Conservation (phyloP, 2,113 vertebrate species). For the Blennius ocellaris region DNA sequence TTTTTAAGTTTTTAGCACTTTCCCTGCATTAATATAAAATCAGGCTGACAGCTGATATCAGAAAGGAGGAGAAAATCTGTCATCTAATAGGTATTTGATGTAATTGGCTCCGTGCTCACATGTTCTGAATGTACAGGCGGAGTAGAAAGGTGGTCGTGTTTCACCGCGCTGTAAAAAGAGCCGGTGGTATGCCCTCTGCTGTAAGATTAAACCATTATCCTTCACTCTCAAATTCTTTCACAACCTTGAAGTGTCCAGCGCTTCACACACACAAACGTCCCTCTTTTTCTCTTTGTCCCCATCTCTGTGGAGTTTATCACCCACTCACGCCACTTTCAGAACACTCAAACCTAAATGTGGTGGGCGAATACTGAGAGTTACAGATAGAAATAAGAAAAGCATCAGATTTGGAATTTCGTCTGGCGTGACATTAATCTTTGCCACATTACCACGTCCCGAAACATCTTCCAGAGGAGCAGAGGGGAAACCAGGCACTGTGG, state of each 20-base stretch:
- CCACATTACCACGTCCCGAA: conserved; percentile 66
- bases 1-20: too few relatives aligned
- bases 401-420: conserved; percentile 50
- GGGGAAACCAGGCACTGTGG: conserved; percentile 12
- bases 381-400: conserved; percentile 31
- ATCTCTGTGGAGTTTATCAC: not conserved
- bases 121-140: conserved; percentile 32
- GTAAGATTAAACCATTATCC: conserved; percentile 32
- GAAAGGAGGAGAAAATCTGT: not conserved
- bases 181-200: conserved; percentile 14
- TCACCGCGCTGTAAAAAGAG: conserved; percentile 34
- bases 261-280: not conserved
- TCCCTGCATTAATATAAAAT: too few relatives aligned
- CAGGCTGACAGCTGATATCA: not conserved
- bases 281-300: not conserved
- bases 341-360: not conserved
- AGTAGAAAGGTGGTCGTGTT: conserved; percentile 27
- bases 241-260: conserved; percentile 7
- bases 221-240: not conserved
- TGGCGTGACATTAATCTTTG: conserved; percentile 44
- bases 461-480: not conserved
- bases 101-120: not conserved
- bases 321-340: too few relatives aligned
- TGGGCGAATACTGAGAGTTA: conserved; percentile 12
- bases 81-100: not conserved